A percentile compares a stretch with the other conserved stretches of the same genome.
Evolutionary conservation across 2,113 vertebrate species (phyloP).

Genomic region (Antechinus stuartii): DNA sequence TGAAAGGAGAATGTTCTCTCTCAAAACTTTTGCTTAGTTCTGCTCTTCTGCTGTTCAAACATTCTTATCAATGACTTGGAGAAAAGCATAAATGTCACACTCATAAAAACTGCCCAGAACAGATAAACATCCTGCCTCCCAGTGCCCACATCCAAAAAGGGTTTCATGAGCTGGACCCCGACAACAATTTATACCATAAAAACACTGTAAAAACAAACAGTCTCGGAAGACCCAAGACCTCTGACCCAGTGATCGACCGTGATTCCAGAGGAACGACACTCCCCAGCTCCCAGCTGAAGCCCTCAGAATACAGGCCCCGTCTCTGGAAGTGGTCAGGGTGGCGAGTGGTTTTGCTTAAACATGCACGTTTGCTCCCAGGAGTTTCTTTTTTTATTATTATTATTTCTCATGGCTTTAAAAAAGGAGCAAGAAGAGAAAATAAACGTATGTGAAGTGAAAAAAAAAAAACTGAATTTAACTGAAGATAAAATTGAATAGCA

Average conservation of each 20-base stretch:
- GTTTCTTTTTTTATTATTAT: no score
- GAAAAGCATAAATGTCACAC: neutral
- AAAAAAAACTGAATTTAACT: neutral
- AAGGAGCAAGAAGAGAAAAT: neutral
- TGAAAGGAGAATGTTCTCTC: neutral
- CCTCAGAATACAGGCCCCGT: neutral
- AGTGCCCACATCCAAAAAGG: neutral
- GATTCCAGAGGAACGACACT: neutral
- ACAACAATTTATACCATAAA: neutral
- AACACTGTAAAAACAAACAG: neutral
- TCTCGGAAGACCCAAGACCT: neutral
- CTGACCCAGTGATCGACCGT: no score
- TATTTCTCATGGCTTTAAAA: neutral
- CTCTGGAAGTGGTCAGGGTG: neutral
- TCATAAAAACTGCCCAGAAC: neutral
- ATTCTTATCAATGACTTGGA: neutral
- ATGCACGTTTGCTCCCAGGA: neutral
- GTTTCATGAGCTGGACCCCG: neutral
- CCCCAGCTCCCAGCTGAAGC: neutral
- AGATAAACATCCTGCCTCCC: neutral
- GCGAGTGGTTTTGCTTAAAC: neutral
- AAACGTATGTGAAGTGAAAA: neutral
- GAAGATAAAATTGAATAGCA: neutral
- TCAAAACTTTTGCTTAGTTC: neutral
- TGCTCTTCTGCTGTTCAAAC: neutral